A percentile compares a stretch with the other conserved stretches of the same genome.
Evolutionary conservation across 2,797 vertebrate species (phyloP).

Genomic region (Bradypodion ventrale): DNA sequence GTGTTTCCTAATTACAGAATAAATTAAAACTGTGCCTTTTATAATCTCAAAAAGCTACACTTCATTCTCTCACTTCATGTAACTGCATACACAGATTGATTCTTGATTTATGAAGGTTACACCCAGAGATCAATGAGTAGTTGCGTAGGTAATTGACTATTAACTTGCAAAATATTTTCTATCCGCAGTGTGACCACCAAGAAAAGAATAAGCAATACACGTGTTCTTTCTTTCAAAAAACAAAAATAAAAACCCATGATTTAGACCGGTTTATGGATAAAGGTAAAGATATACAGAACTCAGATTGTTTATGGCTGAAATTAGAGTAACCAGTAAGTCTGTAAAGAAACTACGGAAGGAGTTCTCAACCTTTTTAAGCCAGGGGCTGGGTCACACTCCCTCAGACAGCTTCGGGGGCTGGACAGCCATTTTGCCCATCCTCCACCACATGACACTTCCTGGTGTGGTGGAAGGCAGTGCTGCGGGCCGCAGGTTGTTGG

Average conservation of each 20-base stretch:
- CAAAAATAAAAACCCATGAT: not conserved
- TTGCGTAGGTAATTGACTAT: not conserved
- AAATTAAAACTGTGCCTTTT: not conserved
- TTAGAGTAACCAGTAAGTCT: slow-evolving; percentile 7
- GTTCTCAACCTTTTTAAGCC: no score
- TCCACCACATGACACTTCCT: no score
- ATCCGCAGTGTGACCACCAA: not conserved
- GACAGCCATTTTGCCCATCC: no score
- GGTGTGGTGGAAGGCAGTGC: no score
- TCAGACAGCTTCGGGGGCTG: no score
- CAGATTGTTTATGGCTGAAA: slow-evolving; percentile 28
- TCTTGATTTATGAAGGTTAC: not conserved
- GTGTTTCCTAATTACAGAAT: not conserved
- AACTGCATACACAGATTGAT: not conserved
- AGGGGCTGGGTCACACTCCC: no score
- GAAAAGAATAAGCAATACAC: not conserved
- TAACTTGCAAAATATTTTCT: slow-evolving; percentile 4
- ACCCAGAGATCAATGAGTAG: no score
- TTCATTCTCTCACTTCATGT: not conserved
- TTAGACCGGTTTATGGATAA: not conserved
- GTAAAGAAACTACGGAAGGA: slow-evolving; percentile 40
- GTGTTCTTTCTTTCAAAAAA: not conserved
- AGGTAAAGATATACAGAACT: slow-evolving; percentile 5
- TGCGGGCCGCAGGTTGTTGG: no score
- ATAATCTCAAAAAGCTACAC: not conserved